Conservation (phyloP, 2,113 vertebrate genomes). For the Propithecus coquereli region DNA sequence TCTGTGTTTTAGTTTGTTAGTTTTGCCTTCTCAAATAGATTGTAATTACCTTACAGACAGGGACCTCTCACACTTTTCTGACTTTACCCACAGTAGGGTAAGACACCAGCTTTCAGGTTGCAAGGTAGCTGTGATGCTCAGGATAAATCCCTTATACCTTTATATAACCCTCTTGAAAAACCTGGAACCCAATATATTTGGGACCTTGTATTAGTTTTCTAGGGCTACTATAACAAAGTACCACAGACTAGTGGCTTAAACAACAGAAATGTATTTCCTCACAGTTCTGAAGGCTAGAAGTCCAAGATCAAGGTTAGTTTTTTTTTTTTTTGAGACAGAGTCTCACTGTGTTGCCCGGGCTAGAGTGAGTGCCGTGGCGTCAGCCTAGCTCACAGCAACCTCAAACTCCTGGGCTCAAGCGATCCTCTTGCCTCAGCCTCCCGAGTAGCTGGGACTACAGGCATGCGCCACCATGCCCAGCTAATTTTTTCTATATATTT, state of each 20-base stretch:
- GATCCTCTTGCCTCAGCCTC: no score
- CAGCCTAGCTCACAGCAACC: no score
- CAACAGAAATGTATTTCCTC: conserved; percentile 33
- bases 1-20: neutral
- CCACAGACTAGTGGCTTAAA: neutral
- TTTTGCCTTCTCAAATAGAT: conserved; percentile 32
- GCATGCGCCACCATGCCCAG: no score
- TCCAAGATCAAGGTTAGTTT: conserved; percentile 33
- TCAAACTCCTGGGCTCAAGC: no score
- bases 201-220: neutral
- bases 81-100: neutral
- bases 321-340: no score
- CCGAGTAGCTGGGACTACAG: no score
- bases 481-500: no score
- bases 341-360: no score
- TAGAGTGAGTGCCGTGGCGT: no score
- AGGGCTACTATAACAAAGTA: neutral
- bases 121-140: neutral
- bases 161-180: conserved; percentile 7
- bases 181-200: conserved; percentile 7
- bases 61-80: neutral
- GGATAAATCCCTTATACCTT: neutral
- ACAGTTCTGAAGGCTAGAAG: neutral
- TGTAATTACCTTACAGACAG: neutral
- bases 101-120: neutral